Percentiles rank a stretch among this genome's conserved stretches.
These are phyloP conservation scores for Osmoderma eremita DNA, from an alignment of 2,888 invertebrate species.

Conservation along the genomic window DNA sequence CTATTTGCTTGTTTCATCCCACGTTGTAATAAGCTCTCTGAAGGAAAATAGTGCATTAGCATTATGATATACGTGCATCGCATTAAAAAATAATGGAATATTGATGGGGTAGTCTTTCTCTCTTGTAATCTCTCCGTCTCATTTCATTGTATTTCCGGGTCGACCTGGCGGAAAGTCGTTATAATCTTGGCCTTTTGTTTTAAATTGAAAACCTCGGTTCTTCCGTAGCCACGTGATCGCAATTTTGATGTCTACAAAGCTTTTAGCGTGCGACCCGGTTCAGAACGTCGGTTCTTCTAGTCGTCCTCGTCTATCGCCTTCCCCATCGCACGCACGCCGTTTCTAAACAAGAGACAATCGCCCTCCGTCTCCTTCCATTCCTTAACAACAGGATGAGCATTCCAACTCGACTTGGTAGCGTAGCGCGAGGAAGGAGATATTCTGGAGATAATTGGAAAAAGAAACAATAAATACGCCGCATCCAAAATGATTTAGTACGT, in stretches of 20 bases:
- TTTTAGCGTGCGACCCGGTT: slow-evolving; percentile 33
- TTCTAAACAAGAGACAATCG: slow-evolving; percentile 15
- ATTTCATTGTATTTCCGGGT: slow-evolving; percentile 33
- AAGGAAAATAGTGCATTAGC: too few relatives aligned
- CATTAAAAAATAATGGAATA: slow-evolving; percentile 14
- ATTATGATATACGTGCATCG: too few relatives aligned
- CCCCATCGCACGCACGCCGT: slow-evolving; percentile 14
- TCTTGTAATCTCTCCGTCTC: slow-evolving; percentile 19
- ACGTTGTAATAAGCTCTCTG: too few relatives aligned
- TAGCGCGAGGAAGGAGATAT: slow-evolving; percentile 15
- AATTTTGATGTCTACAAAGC: slow-evolving; percentile 43
- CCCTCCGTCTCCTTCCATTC: slow-evolving; percentile 9
- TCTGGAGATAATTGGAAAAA: slow-evolving; percentile 53
- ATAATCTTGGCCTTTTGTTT: slow-evolving; percentile 44
- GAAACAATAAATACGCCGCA: slow-evolving; percentile 57
- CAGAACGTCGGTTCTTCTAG: slow-evolving; percentile 6
- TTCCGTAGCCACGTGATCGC: slow-evolving; percentile 43
- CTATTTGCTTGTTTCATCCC: too few relatives aligned
- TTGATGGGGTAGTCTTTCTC: neutral
- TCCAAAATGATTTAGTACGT: slow-evolving; percentile 59
- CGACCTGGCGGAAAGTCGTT: slow-evolving; percentile 42
- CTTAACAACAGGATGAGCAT: slow-evolving; percentile 11
- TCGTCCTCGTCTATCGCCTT: slow-evolving; percentile 18
- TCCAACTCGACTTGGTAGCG: neutral
- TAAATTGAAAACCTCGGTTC: slow-evolving; percentile 45